Conservation (phyloP, 2,797 vertebrate genomes). For the Cyprinodon diabolis region DNA sequence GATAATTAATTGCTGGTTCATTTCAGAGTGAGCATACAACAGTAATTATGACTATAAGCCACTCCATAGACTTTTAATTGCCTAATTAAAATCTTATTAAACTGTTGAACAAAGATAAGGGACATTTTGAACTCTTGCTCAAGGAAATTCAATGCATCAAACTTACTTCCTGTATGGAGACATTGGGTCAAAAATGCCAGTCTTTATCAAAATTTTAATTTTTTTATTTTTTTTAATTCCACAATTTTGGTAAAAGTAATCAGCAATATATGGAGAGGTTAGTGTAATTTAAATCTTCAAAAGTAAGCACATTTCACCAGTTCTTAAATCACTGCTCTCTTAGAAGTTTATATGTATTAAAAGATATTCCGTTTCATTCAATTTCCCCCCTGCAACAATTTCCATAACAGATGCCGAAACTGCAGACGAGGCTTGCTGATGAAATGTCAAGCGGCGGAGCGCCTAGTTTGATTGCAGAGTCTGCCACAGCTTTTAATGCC, state of each 20-base stretch:
- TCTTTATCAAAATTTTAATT: conserved; percentile 50
- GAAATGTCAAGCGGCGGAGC: conserved; percentile 69
- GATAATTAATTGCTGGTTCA: conserved; percentile 80
- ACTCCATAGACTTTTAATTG: conserved; percentile 81
- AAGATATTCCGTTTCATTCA: conserved; percentile 73
- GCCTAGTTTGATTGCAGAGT: conserved; percentile 44
- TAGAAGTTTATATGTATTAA: conserved; percentile 74
- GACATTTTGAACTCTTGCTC: conserved; percentile 74
- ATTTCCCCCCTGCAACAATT: conserved; percentile 66
- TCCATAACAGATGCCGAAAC: conserved; percentile 78
- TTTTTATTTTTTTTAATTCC: too few relatives aligned
- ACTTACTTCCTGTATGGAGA: conserved; percentile 53
- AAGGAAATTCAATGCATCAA: conserved; percentile 68
- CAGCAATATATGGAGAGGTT: conserved; percentile 56
- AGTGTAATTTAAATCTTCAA: conserved; percentile 69
- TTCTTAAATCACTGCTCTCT: conserved; percentile 61
- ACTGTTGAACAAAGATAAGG: conserved; percentile 73
- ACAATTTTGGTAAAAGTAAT: conserved; percentile 49
- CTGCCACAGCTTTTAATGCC: conserved; percentile 69
- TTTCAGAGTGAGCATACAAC: conserved; percentile 73
- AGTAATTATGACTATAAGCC: conserved; percentile 82
- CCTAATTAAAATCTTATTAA: conserved; percentile 83
- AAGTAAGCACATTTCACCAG: conserved; percentile 69
- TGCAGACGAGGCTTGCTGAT: conserved; percentile 69
- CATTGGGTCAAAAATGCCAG: conserved; percentile 55